Evolutionary conservation across 2,888 invertebrate genomes (phyloP).

Genomic region (Watsonalla binaria): DNA sequence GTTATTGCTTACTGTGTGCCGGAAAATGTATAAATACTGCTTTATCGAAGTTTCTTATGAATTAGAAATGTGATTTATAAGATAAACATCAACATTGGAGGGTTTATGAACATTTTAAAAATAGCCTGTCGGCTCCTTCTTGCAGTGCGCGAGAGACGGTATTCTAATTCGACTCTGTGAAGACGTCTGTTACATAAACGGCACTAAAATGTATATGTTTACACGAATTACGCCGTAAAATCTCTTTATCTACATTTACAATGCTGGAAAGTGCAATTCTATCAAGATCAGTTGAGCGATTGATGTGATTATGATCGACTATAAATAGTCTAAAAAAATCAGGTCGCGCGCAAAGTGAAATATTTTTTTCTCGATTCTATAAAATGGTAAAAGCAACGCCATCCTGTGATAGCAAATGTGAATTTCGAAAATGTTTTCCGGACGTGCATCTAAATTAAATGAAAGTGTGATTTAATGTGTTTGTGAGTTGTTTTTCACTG

Average conservation of each 20-base stretch:
- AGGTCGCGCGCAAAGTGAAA: not conserved
- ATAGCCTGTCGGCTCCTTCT: slow-evolving; percentile 17
- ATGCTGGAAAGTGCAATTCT: not conserved
- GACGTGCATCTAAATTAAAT: slow-evolving; percentile 17
- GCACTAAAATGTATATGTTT: not conserved
- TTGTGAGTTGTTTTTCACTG: slow-evolving; percentile 7
- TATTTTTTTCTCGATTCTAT: not conserved
- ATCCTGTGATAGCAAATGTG: not conserved
- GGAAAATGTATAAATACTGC: no score
- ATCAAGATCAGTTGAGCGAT: not conserved
- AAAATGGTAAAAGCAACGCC: not conserved
- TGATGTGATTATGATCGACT: not conserved
- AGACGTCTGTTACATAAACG: not conserved
- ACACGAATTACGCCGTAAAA: not conserved
- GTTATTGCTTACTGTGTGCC: no score
- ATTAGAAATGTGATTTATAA: not conserved
- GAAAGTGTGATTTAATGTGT: slow-evolving; percentile 3
- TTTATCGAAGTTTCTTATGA: no score
- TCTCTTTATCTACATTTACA: not conserved
- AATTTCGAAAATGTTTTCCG: slow-evolving; percentile 5
- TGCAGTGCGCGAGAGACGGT: slow-evolving; percentile 19
- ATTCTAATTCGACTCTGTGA: slow-evolving; percentile 21
- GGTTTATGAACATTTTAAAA: slow-evolving; percentile 20
- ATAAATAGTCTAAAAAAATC: not conserved
- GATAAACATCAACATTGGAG: not conserved